These are phyloP conservation scores for Zeugodacus cucurbitae DNA, from an alignment of 1,140 invertebrate genomes.

Conservation along the genomic window DNA sequence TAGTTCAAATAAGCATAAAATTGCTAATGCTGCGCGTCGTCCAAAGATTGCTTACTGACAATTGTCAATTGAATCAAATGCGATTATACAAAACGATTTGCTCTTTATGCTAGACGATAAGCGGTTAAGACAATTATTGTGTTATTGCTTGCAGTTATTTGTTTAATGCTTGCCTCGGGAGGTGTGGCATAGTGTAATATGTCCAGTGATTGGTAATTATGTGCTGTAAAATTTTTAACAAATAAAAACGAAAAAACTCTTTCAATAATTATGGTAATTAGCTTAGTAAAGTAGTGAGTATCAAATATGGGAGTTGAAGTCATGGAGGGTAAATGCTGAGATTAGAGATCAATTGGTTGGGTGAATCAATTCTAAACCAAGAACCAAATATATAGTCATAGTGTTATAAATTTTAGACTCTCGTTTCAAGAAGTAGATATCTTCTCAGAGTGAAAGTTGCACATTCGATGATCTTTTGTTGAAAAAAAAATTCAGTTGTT, in stretches of 20 bases:
- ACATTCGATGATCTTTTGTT: too few relatives aligned
- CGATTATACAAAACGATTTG: background rate
- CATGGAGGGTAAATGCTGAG: too few relatives aligned
- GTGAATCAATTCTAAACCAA: too few relatives aligned
- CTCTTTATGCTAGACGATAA: background rate
- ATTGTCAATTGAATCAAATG: slow-evolving; percentile 3
- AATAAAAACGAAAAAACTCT: background rate
- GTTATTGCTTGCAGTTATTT: background rate
- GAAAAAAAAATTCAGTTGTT: too few relatives aligned
- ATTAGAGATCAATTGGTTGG: too few relatives aligned
- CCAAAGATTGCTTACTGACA: background rate
- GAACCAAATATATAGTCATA: too few relatives aligned
- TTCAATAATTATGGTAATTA: background rate
- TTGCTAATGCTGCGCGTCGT: background rate
- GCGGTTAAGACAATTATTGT: background rate
- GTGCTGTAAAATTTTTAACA: background rate
- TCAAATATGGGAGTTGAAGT: too few relatives aligned
- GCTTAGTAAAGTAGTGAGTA: background rate
- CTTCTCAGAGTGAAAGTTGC: too few relatives aligned
- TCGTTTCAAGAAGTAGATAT: too few relatives aligned
- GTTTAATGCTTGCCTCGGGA: background rate
- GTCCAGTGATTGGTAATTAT: background rate
- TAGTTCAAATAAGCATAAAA: background rate
- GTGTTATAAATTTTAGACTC: too few relatives aligned
- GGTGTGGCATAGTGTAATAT: background rate